phyloP scores from a whole-genome alignment of 2,113 vertebrate genomes.

The Corvus moneduloides region DNA sequence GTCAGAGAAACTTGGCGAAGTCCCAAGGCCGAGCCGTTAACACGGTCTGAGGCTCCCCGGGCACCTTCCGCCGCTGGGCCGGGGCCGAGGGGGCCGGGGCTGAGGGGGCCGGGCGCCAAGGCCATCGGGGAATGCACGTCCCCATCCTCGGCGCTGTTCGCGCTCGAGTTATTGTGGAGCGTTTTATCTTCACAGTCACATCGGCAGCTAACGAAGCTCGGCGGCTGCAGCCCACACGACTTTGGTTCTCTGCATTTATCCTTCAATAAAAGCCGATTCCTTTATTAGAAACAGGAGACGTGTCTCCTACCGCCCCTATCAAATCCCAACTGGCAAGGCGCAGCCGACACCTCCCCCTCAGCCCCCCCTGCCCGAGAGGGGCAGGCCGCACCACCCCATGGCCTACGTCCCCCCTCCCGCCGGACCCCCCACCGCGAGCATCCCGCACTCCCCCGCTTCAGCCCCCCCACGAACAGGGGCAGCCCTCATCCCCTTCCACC shows the following conservation, averaged over 20 bases:
- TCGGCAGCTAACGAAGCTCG: slow-evolving; percentile 63
- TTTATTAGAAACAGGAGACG: slow-evolving; percentile 72
- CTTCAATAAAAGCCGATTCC: slow-evolving; percentile 67
- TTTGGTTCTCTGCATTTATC: slow-evolving; percentile 62
- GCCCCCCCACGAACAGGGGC: not conserved
- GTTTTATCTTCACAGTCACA: slow-evolving; percentile 61
- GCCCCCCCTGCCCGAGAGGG: slow-evolving; percentile 8
- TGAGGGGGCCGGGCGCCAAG: not conserved
- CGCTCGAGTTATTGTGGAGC: slow-evolving; percentile 30
- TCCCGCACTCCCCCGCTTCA: not conserved
- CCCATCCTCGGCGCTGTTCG: not conserved
- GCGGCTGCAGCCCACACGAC: slow-evolving; percentile 66
- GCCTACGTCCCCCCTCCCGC: not conserved
- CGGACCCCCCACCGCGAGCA: not conserved
- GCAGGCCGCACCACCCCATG: not conserved
- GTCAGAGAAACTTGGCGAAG: slow-evolving; percentile 71
- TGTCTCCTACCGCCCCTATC: slow-evolving; percentile 61
- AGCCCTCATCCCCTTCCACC: not conserved
- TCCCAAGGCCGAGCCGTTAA: slow-evolving; percentile 62
- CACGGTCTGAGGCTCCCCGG: slow-evolving; percentile 7
- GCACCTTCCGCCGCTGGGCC: slow-evolving; percentile 10
- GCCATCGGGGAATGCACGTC: not conserved
- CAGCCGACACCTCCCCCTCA: slow-evolving; percentile 38
- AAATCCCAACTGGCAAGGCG: slow-evolving; percentile 54
- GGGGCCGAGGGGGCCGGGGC: not conserved